Percentiles rank a stretch among this genome's conserved stretches.
Conservation (phyloP, 2,113 vertebrate genomes). For the Lepisosteus osseus region DNA sequence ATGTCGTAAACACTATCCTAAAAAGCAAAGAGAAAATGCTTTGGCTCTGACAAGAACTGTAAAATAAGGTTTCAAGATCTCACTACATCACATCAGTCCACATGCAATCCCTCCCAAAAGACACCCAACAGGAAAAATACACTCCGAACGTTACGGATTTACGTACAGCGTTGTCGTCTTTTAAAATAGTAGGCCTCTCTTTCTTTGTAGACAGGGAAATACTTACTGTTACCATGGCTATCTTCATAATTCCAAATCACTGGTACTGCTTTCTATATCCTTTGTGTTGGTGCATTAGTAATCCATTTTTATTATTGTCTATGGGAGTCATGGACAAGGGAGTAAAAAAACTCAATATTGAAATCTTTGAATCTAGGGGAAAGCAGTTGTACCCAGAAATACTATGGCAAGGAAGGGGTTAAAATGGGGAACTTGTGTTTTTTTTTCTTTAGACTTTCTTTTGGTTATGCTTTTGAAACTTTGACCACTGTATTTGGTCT, state of each 20-base stretch:
- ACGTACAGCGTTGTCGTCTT: no score
- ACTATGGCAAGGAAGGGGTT: conserved; percentile 41
- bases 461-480: conserved; percentile 71
- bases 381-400: conserved; percentile 15
- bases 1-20: no score
- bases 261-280: conserved; percentile 20
- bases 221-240: conserved; percentile 60
- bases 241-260: conserved; percentile 53
- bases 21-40: no score
- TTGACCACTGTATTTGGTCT: conserved; percentile 48
- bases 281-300: conserved; percentile 7
- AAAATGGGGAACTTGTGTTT: conserved; percentile 50
- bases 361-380: neutral
- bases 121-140: neutral
- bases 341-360: conserved; percentile 6
- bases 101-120: conserved; percentile 13
- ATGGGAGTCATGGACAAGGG: conserved; percentile 15
- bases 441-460: conserved; percentile 49
- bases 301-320: conserved; percentile 15
- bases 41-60: no score
- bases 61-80: no score
- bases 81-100: neutral
- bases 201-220: conserved; percentile 40
- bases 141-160: no score
- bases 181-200: no score